Evolutionary conservation across 2,113 vertebrate species (phyloP).

Genomic region (Salvelinus namaycush): DNA sequence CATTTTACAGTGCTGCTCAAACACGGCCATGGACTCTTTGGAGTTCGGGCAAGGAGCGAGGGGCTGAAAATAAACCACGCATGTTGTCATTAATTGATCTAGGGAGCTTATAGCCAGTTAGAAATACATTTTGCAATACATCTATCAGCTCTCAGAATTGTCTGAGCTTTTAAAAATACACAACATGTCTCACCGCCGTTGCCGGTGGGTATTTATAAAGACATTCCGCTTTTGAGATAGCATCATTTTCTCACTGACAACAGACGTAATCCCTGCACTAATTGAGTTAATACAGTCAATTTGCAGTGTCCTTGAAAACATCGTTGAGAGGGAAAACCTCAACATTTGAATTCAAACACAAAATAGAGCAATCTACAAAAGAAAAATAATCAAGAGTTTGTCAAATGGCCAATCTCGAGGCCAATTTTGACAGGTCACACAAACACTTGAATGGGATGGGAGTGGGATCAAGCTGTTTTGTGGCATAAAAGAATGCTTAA

Average conservation of each 20-base stretch:
- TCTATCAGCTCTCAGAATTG: conserved; percentile 58
- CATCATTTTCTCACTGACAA: conserved; percentile 33
- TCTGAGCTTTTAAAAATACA: conserved; percentile 71
- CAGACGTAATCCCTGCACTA: conserved; percentile 38
- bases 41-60: conserved; percentile 98
- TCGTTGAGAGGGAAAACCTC: not conserved
- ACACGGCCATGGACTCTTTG: conserved; percentile 99
- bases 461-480: not conserved
- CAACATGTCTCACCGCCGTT: conserved; percentile 42
- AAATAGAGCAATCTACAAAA: too few species aligned
- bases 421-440: not conserved
- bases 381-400: not conserved
- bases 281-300: conserved; percentile 27
- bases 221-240: conserved; percentile 56
- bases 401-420: not conserved
- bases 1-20: conserved; percentile 99
- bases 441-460: not conserved
- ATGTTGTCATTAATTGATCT: conserved; percentile 55
- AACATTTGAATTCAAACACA: too few species aligned
- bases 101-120: conserved; percentile 53
- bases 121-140: conserved; percentile 28
- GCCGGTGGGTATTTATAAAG: conserved; percentile 55
- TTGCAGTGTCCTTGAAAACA: conserved; percentile 18
- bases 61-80: conserved; percentile 82
- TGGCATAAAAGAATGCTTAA: not conserved